A percentile compares a stretch with the other conserved stretches of the same genome.
Conservation (phyloP, 2,888 invertebrate species). For the Macrophya annulata region DNA sequence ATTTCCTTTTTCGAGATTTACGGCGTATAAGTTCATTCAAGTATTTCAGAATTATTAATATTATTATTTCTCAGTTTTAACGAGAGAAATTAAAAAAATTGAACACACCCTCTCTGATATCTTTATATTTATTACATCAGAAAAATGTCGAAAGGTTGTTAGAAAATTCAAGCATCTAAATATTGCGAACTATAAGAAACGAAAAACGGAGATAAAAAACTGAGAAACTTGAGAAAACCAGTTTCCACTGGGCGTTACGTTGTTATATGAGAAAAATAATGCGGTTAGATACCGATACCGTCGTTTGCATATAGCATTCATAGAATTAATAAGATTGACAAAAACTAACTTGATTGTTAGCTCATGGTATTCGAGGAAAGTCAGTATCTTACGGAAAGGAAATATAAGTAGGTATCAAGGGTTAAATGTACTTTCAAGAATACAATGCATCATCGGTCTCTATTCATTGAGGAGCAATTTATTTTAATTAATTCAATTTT, state of each 20-base stretch:
- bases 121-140: no score
- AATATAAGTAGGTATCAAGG: neutral
- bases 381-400: neutral
- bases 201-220: neutral
- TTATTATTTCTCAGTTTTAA: no score
- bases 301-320: neutral
- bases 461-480: neutral
- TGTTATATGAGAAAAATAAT: neutral
- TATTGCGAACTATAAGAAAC: neutral
- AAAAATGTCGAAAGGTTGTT: neutral
- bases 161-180: neutral
- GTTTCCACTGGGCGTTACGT: neutral
- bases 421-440: neutral
- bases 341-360: constrained; percentile 6
- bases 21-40: no score
- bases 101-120: no score
- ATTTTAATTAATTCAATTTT: neutral
- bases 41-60: no score
- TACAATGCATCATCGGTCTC: neutral
- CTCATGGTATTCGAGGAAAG: constrained; percentile 5
- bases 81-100: no score
- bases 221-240: neutral
- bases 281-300: neutral
- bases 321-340: neutral
- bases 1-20: neutral